Evolutionary conservation across 2,113 vertebrate species (phyloP), one percentile per base, ranked within the genome.

Genomic region (Neogale vison): DNA sequence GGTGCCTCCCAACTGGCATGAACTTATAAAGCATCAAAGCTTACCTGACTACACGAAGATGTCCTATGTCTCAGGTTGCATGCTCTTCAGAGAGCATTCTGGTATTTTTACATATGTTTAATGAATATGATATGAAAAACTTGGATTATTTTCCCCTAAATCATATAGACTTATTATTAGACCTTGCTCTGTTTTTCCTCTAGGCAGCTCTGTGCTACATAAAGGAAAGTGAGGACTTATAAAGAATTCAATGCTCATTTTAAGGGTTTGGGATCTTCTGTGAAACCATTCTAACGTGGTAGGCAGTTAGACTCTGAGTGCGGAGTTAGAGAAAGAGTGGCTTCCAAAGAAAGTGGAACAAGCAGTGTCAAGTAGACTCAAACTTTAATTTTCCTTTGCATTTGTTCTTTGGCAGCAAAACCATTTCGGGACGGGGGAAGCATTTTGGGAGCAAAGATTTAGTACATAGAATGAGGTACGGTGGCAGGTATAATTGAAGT

Each of bases 341-440:
- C 13, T 52, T 29, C 20, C 3, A 4, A 65, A 39, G 34, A 21
- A 61, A 20, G 4, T 29, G 9, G 34, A 39, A 11, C 10, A 21
- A 80, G 34, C 3, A 50, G 14, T 8, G 6, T 12, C 52, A 29
- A 13, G 18, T 31, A 23, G 24, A 39, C 21, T 80, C 11, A 31
- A n/a, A 65, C 6, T 47, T 65, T 65, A 34, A 65, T 31, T 80
- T 50, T 65, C 14, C 3, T 67, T 67, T 3, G 65, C 13, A 63
- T 29, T 59, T 42, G 4, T 7, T 74, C 52, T 57, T 42, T 34
- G 52, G 36, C 17, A 23, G 50, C n/a, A 34, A 12, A 29, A 67
- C 6, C 4, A 52, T 26, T 5, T 67, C 23, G 4, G n/a, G n/a
- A 14, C 23, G 4, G n/a, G n/a, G 50, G 15, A 1, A 5, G 17